A percentile compares a stretch with the other conserved stretches of the same genome.
These are phyloP conservation scores for Amphipoea oculea DNA, from an alignment of 2,888 invertebrate genomes.

Conservation along the genomic window DNA sequence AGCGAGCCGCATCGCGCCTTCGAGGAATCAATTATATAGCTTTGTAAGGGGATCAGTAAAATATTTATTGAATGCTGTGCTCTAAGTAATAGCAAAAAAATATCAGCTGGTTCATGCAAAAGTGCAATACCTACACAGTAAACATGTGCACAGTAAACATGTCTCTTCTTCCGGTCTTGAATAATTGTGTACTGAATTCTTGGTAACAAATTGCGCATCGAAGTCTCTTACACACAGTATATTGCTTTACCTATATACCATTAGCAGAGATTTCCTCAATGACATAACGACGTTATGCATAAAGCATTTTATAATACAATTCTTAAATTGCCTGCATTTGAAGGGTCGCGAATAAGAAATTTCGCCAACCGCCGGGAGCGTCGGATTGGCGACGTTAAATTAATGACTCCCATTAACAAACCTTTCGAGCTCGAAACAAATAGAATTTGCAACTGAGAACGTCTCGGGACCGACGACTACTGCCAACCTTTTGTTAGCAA, in stretches of 20 bases:
- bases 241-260: background rate
- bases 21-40: background rate
- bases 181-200: background rate
- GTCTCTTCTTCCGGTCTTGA: background rate
- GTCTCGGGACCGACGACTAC: slow-evolving; percentile 28
- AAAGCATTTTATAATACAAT: slow-evolving; percentile 36
- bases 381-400: slow-evolving; percentile 74
- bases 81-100: background rate
- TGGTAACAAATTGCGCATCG: background rate
- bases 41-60: background rate
- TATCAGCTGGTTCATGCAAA: background rate
- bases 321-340: slow-evolving; percentile 58
- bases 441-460: slow-evolving; percentile 67
- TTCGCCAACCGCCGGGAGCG: slow-evolving; percentile 58
- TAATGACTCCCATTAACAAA: slow-evolving; percentile 76
- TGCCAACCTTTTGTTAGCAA: slow-evolving; percentile 48
- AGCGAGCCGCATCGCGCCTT: slow-evolving; percentile 5
- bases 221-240: background rate
- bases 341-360: slow-evolving; percentile 64
- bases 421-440: slow-evolving; percentile 74
- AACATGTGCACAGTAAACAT: background rate
- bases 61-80: background rate
- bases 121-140: background rate
- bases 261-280: slow-evolving; percentile 17
- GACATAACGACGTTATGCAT: slow-evolving; percentile 8